phyloP scores from a whole-genome alignment of 2,113 vertebrate species.

The Corythornis madagascariensis region DNA sequence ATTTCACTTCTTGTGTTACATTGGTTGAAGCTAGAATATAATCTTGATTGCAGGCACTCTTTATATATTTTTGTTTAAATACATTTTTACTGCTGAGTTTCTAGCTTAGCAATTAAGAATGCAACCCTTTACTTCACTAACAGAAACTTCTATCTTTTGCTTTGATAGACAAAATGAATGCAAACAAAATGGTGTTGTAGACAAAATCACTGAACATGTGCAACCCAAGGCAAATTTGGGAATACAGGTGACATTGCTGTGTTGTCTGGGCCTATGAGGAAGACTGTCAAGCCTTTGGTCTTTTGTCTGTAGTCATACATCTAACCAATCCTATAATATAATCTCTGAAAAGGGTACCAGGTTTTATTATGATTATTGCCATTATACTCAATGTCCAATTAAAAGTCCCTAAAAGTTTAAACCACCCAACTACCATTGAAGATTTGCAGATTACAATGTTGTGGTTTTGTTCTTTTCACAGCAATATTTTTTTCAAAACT shows the following conservation, averaged over 20 bases:
- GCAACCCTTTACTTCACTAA: not conserved
- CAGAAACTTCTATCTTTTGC: not conserved
- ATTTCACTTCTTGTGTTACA: not conserved
- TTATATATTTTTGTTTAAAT: not conserved
- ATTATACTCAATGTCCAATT: not conserved
- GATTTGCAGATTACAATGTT: not conserved
- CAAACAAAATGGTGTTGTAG: not conserved
- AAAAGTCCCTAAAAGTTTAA: not conserved
- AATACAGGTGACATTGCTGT: not conserved
- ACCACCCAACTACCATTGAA: not conserved
- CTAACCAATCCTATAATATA: not conserved
- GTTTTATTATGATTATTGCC: not conserved
- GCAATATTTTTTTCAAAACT: not conserved
- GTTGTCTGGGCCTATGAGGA: not conserved
- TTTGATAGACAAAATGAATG: not conserved
- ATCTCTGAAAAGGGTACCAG: not conserved
- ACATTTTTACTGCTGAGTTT: not conserved
- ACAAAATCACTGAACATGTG: not conserved
- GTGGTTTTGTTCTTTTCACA: not conserved
- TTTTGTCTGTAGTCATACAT: not conserved
- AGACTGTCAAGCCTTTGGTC: not conserved
- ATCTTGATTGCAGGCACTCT: not conserved
- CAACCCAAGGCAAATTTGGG: not conserved
- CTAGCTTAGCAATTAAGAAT: not conserved
- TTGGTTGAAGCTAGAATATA: not conserved